phyloP scores from a whole-genome alignment of 2,797 vertebrate species.

The Carcharodon carcharias region DNA sequence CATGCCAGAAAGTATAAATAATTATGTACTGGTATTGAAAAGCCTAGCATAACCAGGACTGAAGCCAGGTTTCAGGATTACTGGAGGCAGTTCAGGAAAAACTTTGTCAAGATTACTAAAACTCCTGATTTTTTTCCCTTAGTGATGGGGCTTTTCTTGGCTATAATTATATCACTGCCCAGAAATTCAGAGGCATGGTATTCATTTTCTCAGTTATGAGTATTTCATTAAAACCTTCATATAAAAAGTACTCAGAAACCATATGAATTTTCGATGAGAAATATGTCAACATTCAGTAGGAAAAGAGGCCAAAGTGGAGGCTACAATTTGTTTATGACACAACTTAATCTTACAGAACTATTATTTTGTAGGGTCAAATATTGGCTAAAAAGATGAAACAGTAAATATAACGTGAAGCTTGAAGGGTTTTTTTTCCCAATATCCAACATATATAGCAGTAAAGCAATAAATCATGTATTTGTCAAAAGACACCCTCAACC shows the following conservation, averaged over 20 bases:
- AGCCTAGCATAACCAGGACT: no score
- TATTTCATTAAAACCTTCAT: not conserved
- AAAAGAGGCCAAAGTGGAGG: not conserved
- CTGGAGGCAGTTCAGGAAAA: not conserved
- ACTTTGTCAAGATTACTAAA: not conserved
- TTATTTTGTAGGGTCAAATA: not conserved
- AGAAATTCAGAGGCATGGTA: not conserved
- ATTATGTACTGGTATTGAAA: no score
- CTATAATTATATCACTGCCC: not conserved
- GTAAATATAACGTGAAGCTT: not conserved
- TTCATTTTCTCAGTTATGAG: not conserved
- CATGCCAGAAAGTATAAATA: not conserved
- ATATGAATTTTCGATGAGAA: not conserved
- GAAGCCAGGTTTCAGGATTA: not conserved
- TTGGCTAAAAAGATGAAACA: not conserved
- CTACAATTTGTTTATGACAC: not conserved
- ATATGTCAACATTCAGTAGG: not conserved
- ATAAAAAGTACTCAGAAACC: not conserved
- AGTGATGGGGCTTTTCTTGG: not conserved
- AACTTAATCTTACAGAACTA: not conserved
- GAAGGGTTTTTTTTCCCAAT: not conserved
- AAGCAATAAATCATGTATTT: not conserved
- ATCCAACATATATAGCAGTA: not conserved
- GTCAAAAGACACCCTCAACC: not conserved
- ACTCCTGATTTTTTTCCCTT: not conserved